Evolutionary conservation across 2,797 vertebrate species (phyloP), one percentile per base, ranked within the genome.

Genomic region (Crossoptilon crossoptilon): DNA sequence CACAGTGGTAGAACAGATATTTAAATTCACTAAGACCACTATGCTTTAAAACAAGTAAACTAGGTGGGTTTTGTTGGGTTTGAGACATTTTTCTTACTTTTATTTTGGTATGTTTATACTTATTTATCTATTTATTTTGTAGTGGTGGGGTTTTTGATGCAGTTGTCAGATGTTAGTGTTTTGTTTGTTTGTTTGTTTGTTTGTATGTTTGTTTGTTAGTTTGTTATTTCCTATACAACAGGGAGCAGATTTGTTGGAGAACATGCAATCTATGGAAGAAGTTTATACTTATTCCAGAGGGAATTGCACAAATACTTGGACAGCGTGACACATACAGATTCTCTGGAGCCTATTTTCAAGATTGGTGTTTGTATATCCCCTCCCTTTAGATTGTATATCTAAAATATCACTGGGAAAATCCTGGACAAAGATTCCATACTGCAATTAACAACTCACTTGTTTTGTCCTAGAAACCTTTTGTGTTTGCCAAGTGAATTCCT

Each of bases 321-420:
- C 66, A 6, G 33, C 3, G 21, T 1, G 1, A 33, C 6, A 3
- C 13, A 41, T 33, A n/a, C 1, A 1, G 4, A 43, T 2, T 51
- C 6, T 0, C 0, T 60, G 23, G 13, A 81, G 64, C 3, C 1
- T 71, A 43, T 64, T 46, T 15, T 56, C 4, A 46, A 41, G 2
- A 51, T 71, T 60, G 2, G 1, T 46, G 5, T 37, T 37, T 37
- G 37, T 37, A 37, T 37, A 37, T 37, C 11, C 37, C 37, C 10
- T 37, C 37, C 37, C 37, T 37, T 37, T 37, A 37, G 37, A 37
- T 37, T 37, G 37, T 37, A 37, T 37, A 37, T 37, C 37, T 37
- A 37, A 37, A 68, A 35, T 33, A 67, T 55, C 9, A 17, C 3
- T 12, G 59, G 29, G 13, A 37, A 4, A 71, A 13, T 46, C 2